A percentile compares a stretch with the other conserved stretches of the same genome.
These are phyloP conservation scores for Trachymyrmex septentrionalis DNA, from an alignment of 1,140 invertebrate genomes.

Conservation along the genomic window DNA sequence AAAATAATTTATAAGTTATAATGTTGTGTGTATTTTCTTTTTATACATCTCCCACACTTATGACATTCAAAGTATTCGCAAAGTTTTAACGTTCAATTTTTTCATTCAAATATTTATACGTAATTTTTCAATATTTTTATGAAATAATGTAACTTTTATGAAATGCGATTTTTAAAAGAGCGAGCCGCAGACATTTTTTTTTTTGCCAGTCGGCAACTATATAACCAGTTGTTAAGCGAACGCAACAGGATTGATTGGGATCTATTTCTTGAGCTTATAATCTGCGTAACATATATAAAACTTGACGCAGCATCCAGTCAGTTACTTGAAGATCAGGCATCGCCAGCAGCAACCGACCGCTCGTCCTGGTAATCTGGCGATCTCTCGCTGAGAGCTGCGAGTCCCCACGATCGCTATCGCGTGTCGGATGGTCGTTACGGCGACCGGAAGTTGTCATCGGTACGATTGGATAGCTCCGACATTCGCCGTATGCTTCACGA, in stretches of 20 bases:
- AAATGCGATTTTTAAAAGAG: not conserved
- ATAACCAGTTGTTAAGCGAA: not conserved
- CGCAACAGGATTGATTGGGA: not conserved
- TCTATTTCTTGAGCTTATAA: not conserved
- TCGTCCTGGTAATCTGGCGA: constrained; percentile 16
- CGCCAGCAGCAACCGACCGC: constrained; percentile 2
- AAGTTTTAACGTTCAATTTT: not conserved
- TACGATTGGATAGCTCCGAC: constrained; percentile 68
- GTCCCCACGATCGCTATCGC: constrained; percentile 69
- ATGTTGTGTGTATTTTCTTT: not conserved
- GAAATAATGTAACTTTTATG: not conserved
- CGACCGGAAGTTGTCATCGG: constrained; percentile 73
- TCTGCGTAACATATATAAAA: constrained; percentile 20
- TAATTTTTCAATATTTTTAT: too few relatives aligned
- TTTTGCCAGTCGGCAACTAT: not conserved
- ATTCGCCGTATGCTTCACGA: constrained; percentile 49
- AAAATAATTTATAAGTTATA: not conserved
- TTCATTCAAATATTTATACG: not conserved
- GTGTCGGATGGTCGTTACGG: constrained; percentile 70
- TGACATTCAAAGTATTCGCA: not conserved
- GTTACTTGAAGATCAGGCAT: constrained; percentile 6
- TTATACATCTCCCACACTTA: not conserved
- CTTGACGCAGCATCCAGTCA: constrained; percentile 14
- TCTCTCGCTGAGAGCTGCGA: constrained; percentile 28
- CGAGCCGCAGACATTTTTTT: not conserved